Base-by-base conservation (phyloP, 2,113 vertebrate genomes). In the Cyanoderma ruficeps region DNA sequence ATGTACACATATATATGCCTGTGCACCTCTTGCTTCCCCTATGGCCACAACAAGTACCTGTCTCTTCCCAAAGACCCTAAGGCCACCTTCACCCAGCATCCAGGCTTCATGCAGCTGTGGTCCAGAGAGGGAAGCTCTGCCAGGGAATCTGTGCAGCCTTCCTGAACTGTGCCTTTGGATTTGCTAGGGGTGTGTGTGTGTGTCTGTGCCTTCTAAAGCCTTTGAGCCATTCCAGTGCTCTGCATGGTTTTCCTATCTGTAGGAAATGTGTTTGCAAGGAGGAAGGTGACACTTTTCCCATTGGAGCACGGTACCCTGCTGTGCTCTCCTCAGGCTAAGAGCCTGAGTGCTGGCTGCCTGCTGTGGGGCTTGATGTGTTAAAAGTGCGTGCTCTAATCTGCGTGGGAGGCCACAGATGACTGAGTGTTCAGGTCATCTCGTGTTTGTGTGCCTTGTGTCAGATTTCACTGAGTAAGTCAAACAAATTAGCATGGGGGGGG, bases 301-400 rank as follows among this genome's bases (percentile, higher is more conserved):
- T 64, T 7, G 44, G 67, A 90, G 47, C 0, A 15, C 0, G 0
- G 30, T 42, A 33, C 25, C 33, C 69, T 46, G 47, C 57, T 0
- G 1, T 0, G 1, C 50, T 80, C 25, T 87, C 30, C 46, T 47
- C 55, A 9, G 47, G 47, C 64, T 1, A 1, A 41, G 56, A 75
- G 47, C 68, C 33, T 2, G 23, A 83, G 68, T 18, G 19, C 65
- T 84, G 2, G 0, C 44, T 79, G 84, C 77, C 63, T 82, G 56
- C 61, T 47, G 41, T 42, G 61, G 74, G 31, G 71, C 44, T 41
- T 6, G 3, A 25, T 13, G 49, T 64, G 49, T 82, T 82, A 68
- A 42, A 87, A 91, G 42, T 19, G 17, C 11, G 2, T 17, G 53
- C 75, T 76, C 82, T 79, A 52, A n/a, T 68, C 85, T 72, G 20